Conservation (phyloP, 1,140 invertebrate genomes). For the Mycetomoellerius zeteki region DNA sequence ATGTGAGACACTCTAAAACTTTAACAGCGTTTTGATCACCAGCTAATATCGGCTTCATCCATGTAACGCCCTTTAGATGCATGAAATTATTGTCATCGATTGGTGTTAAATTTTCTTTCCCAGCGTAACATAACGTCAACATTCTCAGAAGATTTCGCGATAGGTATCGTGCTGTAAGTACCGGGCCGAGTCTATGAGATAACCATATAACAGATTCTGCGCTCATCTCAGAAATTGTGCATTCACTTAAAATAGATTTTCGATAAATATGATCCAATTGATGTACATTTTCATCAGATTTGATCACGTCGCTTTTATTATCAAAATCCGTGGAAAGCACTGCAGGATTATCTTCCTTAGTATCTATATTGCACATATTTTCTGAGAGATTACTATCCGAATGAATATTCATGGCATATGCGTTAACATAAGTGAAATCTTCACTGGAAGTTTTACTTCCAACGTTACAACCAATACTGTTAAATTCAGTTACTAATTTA, state of each 20-base stretch:
- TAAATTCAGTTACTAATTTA: conserved; percentile 87
- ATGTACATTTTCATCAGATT: conserved; percentile 31
- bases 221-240: conserved; percentile 95
- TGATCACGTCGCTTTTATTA: conserved; percentile 30
- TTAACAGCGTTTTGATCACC: conserved; percentile 95
- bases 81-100: conserved; percentile 60
- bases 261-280: conserved; percentile 63
- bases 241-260: conserved; percentile 82
- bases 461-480: conserved; percentile 89
- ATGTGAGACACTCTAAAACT: conserved; percentile 95
- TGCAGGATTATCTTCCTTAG: conserved; percentile 61
- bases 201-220: conserved; percentile 97
- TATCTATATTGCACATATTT: conserved; percentile 3
- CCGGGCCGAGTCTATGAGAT: conserved; percentile 97
- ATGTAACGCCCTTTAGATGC: conserved; percentile 74
- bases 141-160: conserved; percentile 97
- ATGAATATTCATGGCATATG: conserved; percentile 34
- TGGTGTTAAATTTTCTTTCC: conserved; percentile 92
- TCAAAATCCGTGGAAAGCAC: conserved; percentile 31
- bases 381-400: conserved; percentile 60
- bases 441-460: conserved; percentile 87
- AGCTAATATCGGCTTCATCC: conserved; percentile 88
- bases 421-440: conserved; percentile 70
- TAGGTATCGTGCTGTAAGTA: conserved; percentile 96
- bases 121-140: conserved; percentile 97